Evolutionary conservation across 2,113 vertebrate genomes (phyloP).

Genomic region (Silurus meridionalis): DNA sequence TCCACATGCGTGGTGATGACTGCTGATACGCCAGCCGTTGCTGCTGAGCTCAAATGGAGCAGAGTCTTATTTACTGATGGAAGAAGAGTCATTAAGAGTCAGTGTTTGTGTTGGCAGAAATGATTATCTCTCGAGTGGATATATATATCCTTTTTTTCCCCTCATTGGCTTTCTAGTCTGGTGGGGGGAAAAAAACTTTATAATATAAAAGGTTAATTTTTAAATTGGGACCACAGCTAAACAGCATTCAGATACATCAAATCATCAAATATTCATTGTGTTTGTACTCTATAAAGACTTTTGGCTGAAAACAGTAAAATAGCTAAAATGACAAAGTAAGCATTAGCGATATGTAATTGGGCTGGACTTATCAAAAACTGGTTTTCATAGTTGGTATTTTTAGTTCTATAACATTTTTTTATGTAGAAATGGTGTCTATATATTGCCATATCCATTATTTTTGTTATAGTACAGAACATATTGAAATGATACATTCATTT

Average conservation of each 20-base stretch:
- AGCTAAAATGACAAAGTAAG: neutral
- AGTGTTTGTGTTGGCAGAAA: slow-evolving; percentile 2
- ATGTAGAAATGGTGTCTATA: neutral
- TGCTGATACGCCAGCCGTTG: slow-evolving; percentile 38
- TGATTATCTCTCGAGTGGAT: slow-evolving; percentile 3
- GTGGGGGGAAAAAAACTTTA: neutral
- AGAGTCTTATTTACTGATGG: slow-evolving; percentile 23
- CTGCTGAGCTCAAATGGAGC: slow-evolving; percentile 49
- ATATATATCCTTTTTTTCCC: neutral
- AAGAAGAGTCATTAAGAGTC: slow-evolving; percentile 4
- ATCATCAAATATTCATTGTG: neutral
- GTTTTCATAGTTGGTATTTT: neutral
- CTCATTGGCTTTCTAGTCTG: neutral
- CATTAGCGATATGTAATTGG: neutral
- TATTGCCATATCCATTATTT: neutral
- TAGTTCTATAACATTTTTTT: neutral
- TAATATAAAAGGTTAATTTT: neutral
- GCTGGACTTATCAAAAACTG: neutral
- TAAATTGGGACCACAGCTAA: slow-evolving; percentile 1
- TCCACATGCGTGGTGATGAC: slow-evolving; percentile 43
- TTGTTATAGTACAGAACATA: neutral
- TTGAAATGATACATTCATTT: neutral
- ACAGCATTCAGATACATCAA: neutral
- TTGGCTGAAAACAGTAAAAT: neutral
- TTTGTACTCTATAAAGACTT: neutral